Base-by-base conservation (phyloP, 2,888 invertebrate genomes). In the Stomorhina lunata region DNA sequence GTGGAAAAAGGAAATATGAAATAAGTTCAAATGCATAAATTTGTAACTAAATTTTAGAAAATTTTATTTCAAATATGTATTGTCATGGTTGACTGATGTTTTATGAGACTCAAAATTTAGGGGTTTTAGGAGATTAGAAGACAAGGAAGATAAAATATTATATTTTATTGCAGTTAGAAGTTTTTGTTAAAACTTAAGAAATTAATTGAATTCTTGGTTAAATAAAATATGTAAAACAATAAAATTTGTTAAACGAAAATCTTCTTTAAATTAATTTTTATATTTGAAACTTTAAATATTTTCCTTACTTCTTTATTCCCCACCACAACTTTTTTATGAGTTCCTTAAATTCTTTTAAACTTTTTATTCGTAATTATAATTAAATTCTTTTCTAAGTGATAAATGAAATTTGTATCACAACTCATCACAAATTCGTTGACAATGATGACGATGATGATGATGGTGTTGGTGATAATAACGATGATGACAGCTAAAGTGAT, bases 401-500 rank as follows among this genome's bases (percentile, higher is more conserved):
- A 20, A 59, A 71, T 20, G 15, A 34, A 65, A 59, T 34, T 4
- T 6, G 7, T 22, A 20, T 59, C 57, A 59, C 22, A 48, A 48
- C 17, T 34, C 45, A 71, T 34, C 32, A 71, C 10, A n/a, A n/a
- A n/a, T 45, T 10, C 1, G 2, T 25, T 43, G 22, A 57, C 43
- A 57, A 22, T 53, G 55, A 75, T 43, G 61, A 22, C 22, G n/a
- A 9, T 22, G 22, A 2, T 20, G 25, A 63, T 22, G 17, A 32
- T 10, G 45, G 25, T 43, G 61, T 15, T 37, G n/a, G 3, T 22
- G 22, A 2, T 20, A 15, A 63, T 22, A 12, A 32, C 4, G 45
- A 43, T 15, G 10, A 20, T 37, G 22, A 32, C 66, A 73, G 27
- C 27, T 27, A 17, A 17, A 25, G 63, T 71, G 80, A 9, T 63